Evolutionary conservation across 2,888 invertebrate genomes (phyloP).

Genomic region (Selenia dentaria): DNA sequence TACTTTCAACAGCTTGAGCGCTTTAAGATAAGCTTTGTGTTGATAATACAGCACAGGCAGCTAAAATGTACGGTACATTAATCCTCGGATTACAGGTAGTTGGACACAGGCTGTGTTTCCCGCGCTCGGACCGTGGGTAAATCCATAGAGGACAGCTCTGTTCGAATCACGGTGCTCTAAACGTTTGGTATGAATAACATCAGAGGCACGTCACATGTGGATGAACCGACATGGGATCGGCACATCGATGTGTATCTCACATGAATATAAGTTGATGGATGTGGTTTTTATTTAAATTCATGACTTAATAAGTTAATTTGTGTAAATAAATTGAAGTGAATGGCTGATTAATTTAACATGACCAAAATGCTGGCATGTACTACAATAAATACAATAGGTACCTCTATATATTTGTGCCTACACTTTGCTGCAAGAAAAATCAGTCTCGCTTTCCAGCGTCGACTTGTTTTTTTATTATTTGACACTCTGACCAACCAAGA

Average conservation of each 20-base stretch:
- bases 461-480: too few relatives aligned
- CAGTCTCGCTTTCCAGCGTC: too few relatives aligned
- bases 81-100: constrained; percentile 28
- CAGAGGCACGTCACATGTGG: constrained; percentile 70
- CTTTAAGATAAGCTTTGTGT: too few relatives aligned
- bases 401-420: too few relatives aligned
- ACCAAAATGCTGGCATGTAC: too few relatives aligned
- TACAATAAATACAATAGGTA: too few relatives aligned
- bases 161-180: constrained; percentile 64
- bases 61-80: constrained; percentile 6
- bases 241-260: constrained; percentile 33
- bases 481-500: too few relatives aligned
- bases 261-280: constrained; percentile 48
- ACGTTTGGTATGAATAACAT: constrained; percentile 80
- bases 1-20: too few relatives aligned
- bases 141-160: constrained; percentile 47
- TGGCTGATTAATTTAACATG: too few relatives aligned
- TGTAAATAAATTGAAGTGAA: too few relatives aligned
- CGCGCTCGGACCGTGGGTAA: constrained; percentile 38
- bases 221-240: constrained; percentile 55
- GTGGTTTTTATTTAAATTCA: constrained; percentile 35
- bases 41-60: not conserved
- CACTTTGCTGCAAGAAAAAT: too few relatives aligned
- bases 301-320: too few relatives aligned
- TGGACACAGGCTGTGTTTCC: constrained; percentile 24